These are phyloP conservation scores for Ophiodon elongatus DNA, from an alignment of 2,113 vertebrate genomes.

Conservation along the genomic window DNA sequence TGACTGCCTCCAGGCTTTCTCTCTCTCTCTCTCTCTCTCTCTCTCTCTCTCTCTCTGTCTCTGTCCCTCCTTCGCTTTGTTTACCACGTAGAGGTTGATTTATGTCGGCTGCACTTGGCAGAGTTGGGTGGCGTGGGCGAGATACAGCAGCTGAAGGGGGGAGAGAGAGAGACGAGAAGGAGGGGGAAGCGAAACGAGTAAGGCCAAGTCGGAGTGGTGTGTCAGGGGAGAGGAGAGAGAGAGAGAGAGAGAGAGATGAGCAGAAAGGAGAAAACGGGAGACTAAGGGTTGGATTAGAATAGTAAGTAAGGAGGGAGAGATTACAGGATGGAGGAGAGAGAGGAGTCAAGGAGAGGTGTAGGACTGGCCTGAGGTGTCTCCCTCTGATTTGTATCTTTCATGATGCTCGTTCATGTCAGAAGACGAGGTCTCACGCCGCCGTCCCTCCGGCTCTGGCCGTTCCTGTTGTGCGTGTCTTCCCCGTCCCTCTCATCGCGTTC, in stretches of 20 bases:
- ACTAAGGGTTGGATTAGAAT: slow-evolving; percentile 47
- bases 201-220: slow-evolving; percentile 65
- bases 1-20: slow-evolving; percentile 70
- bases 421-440: slow-evolving; percentile 48
- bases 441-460: slow-evolving; percentile 20
- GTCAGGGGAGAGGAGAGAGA: slow-evolving; percentile 37
- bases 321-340: slow-evolving; percentile 18
- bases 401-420: slow-evolving; percentile 59
- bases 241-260: slow-evolving; percentile 12
- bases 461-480: slow-evolving; percentile 19
- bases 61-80: slow-evolving; percentile 68
- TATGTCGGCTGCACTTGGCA: slow-evolving; percentile 79
- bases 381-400: slow-evolving; percentile 69
- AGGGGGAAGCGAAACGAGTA: slow-evolving; percentile 39
- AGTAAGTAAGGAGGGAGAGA: slow-evolving; percentile 38
- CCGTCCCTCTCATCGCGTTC: slow-evolving; percentile 18
- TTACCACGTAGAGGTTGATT: slow-evolving; percentile 80
- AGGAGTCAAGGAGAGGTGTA: slow-evolving; percentile 47
- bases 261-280: slow-evolving; percentile 39
- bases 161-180: slow-evolving; percentile 34
- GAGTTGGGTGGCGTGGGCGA: slow-evolving; percentile 79
- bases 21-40: slow-evolving; percentile 26
- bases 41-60: slow-evolving; percentile 43
- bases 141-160: slow-evolving; percentile 72
- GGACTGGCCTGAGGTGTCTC: slow-evolving; percentile 63